Evolutionary conservation across 2,797 vertebrate species (phyloP).

Genomic region (Emys orbicularis): DNA sequence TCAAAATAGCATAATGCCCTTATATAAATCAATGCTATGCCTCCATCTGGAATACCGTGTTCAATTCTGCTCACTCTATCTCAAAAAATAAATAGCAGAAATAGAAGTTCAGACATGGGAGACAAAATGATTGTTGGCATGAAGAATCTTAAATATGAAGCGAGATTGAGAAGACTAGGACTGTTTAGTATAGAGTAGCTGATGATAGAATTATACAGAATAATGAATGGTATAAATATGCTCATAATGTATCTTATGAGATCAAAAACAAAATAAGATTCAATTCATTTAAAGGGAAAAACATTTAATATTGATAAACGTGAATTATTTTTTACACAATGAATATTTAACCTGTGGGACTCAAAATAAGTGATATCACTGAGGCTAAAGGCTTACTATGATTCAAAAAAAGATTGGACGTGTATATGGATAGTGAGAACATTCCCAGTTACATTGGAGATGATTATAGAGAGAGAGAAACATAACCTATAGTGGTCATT

Average conservation of each 20-base stretch:
- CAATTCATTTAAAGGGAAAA: neutral
- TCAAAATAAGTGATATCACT: neutral
- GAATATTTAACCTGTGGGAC: neutral
- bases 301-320: neutral
- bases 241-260: neutral
- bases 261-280: neutral
- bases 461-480: neutral
- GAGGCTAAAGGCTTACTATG: neutral
- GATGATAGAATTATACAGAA: neutral
- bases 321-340: neutral
- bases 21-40: neutral
- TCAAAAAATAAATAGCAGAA: neutral
- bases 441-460: neutral
- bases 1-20: neutral
- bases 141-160: neutral
- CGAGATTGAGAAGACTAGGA: neutral
- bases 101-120: neutral
- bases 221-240: neutral
- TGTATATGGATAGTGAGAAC: neutral
- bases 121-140: neutral
- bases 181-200: neutral
- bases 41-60: neutral
- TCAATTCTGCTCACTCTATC: neutral
- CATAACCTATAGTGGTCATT: neutral
- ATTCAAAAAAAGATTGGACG: neutral